Evolutionary conservation across 2,888 invertebrate species (phyloP).

Genomic region (Allolobophora icterica): DNA sequence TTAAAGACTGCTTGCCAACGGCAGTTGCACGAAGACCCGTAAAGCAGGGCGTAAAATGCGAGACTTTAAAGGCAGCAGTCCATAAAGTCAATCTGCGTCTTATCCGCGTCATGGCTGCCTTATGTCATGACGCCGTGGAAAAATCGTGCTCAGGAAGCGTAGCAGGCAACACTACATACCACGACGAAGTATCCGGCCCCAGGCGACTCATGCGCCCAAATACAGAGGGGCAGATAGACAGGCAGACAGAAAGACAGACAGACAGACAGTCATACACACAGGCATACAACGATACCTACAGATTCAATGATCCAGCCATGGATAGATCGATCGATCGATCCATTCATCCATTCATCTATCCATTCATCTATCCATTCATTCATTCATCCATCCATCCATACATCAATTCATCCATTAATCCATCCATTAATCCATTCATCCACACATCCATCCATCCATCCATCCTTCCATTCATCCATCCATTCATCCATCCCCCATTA

Average conservation of each 20-base stretch:
- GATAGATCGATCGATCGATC: neutral
- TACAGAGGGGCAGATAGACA: neutral
- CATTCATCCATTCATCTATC: neutral
- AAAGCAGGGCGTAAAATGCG: neutral
- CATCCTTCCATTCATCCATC: neutral
- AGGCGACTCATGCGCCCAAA: too few relatives aligned
- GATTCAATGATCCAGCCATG: neutral
- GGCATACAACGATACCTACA: neutral
- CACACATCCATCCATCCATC: neutral
- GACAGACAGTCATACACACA: neutral
- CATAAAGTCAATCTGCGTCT: constrained; percentile 8
- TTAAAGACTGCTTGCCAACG: neutral
- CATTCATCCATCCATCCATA: neutral
- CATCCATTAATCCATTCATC: neutral
- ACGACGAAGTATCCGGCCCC: neutral
- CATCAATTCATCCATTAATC: neutral
- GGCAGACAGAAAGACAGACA: neutral
- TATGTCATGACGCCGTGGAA: neutral
- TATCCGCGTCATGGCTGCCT: neutral
- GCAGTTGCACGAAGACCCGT: neutral
- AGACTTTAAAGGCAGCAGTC: neutral
- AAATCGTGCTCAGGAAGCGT: neutral
- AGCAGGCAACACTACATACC: neutral
- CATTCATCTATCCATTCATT: neutral
- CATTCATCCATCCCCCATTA: too few relatives aligned